A percentile compares a stretch with the other conserved stretches of the same genome.
Evolutionary conservation across 2,888 invertebrate genomes (phyloP).

Genomic region (Drosophila aldrichi): DNA sequence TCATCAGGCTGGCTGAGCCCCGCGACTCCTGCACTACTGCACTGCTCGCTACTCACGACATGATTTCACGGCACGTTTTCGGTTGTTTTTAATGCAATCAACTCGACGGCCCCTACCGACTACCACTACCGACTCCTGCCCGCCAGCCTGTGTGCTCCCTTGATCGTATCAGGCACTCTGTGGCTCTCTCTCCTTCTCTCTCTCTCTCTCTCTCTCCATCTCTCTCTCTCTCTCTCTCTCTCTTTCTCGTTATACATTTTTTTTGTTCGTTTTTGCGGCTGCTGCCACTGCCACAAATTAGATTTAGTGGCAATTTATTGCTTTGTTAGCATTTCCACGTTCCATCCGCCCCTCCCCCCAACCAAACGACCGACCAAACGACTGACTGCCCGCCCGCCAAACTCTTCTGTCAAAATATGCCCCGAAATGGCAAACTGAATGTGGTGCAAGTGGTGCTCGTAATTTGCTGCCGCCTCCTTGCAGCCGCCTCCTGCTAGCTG

Average conservation of each 20-base stretch:
- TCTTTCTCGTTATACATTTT: not conserved
- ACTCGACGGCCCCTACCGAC: slow-evolving; percentile 33
- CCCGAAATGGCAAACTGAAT: slow-evolving; percentile 36
- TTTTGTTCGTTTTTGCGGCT: slow-evolving; percentile 36
- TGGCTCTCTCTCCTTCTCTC: not conserved
- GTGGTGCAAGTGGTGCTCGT: slow-evolving; percentile 49
- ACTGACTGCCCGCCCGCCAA: not conserved
- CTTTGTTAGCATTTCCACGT: slow-evolving; percentile 66
- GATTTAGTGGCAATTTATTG: slow-evolving; percentile 71
- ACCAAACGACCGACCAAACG: no score
- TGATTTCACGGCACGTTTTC: slow-evolving; percentile 64
- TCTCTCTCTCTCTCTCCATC: not conserved
- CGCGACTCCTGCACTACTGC: no score
- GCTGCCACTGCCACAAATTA: slow-evolving; percentile 62
- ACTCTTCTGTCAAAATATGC: slow-evolving; percentile 51
- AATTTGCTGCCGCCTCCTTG: slow-evolving; percentile 22
- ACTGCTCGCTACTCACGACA: no score
- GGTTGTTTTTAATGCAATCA: slow-evolving; percentile 70
- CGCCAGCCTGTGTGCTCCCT: not conserved
- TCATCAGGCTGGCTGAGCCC: slow-evolving; percentile 38
- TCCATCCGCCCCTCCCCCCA: not conserved
- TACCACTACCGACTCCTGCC: not conserved
- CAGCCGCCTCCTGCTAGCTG: not conserved
- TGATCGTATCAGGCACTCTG: slow-evolving; percentile 36
- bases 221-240: no score